Evolutionary conservation across 2,797 vertebrate genomes (phyloP).

Genomic region (Sebastes minor): DNA sequence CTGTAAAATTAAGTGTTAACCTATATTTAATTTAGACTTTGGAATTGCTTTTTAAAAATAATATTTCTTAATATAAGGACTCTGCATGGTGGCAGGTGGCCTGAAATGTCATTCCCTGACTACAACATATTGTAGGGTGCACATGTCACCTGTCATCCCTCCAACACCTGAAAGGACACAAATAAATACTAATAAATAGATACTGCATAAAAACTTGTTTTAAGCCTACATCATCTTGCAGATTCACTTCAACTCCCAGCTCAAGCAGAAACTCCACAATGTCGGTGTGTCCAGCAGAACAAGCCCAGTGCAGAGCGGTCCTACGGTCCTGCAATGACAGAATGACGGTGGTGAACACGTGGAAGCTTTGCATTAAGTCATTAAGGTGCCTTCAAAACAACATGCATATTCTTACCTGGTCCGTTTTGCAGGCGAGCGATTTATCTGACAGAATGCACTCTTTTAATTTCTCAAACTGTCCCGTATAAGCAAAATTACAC

Average conservation of each 20-base stretch:
- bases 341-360: neutral
- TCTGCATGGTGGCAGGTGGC: too few species aligned
- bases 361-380: neutral
- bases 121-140: neutral
- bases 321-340: constrained; percentile 82
- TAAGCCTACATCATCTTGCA: constrained; percentile 89
- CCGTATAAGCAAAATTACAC: constrained; percentile 91
- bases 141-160: neutral
- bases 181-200: too few species aligned
- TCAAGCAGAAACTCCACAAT: constrained; percentile 90
- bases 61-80: too few species aligned
- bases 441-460: constrained; percentile 84
- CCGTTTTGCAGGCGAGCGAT: constrained; percentile 85
- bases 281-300: constrained; percentile 91
- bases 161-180: neutral
- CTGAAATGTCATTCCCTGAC: too few species aligned
- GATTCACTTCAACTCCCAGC: constrained; percentile 89
- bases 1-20: too few species aligned
- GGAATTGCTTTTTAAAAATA: too few species aligned
- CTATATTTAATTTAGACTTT: too few species aligned
- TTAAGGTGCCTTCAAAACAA: neutral
- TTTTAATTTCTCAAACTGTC: constrained; percentile 87
- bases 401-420: constrained; percentile 85
- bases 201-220: constrained; percentile 8
- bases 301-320: constrained; percentile 95